Evolutionary conservation across 2,888 invertebrate species (phyloP), one percentile per base, ranked within the genome.

Genomic region (Andrena flavipes): DNA sequence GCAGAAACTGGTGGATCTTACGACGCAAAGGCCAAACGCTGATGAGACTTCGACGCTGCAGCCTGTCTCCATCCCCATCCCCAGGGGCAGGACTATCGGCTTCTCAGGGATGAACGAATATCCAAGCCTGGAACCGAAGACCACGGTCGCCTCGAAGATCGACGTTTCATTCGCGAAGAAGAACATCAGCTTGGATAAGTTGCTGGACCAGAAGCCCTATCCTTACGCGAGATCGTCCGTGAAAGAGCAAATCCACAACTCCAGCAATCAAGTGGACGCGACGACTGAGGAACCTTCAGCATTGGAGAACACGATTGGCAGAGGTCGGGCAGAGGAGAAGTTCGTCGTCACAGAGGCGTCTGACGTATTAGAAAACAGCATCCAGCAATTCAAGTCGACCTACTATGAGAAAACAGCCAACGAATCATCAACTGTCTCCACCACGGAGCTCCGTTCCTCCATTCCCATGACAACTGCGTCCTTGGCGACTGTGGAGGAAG

Each of bases 261-360:
- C 6, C 23, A 20, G 62, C 16, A 49, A 76, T 16, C 67, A 73
- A 10, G 70, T 73, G 1, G 67, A 73, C 8, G 69, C 74, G 3
- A 69, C 74, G 0, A 88, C 87, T 1, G 88, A 92, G 29, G 92
- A 91, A 62, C 82, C 84, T 0, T 89, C 88, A 0, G 85, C 91
- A 2, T 84, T 87, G 8, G 92, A 92, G 63, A 93, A 93, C 68
- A 92, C 91, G 2, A 93, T 93, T 8, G 90, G 88, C 1, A 82
- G 73, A 35, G 82, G 77, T 0, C 76, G 88, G 3, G 78, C 85
- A 0, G 89, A 89, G n/a, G 88, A 88, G 49, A 89, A 91, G 59
- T 82, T 87, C 8, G 68, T 89, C 10, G 86, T 91, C 0, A 92
- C 91, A 0, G 91, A 92, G 71, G 80, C 92, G 1, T 91, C 91